These are phyloP conservation scores for Nothoprocta pentlandii DNA, from an alignment of 2,113 vertebrate species.

Conservation along the genomic window DNA sequence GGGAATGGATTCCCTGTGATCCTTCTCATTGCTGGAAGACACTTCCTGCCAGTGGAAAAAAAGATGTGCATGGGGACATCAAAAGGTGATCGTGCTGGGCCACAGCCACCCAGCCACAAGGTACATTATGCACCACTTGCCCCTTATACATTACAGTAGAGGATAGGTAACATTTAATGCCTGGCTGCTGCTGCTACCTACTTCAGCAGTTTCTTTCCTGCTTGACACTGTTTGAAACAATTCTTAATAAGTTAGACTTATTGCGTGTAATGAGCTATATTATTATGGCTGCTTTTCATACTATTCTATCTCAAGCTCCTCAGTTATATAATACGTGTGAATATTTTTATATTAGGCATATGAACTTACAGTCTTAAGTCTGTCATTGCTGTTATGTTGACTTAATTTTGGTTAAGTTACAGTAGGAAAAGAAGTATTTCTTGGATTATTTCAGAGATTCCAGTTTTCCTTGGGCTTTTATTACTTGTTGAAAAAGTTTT, in stretches of 20 bases:
- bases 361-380: not conserved
- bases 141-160: not conserved
- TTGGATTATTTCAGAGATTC: not conserved
- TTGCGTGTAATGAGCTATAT: not conserved
- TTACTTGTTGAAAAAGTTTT: not conserved
- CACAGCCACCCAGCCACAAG: not conserved
- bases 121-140: not conserved
- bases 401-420: not conserved
- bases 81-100: not conserved
- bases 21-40: not conserved
- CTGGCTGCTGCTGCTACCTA: not conserved
- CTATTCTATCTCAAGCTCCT: not conserved
- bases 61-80: not conserved
- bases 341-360: not conserved
- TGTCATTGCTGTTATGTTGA: not conserved
- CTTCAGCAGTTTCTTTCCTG: constrained; percentile 20
- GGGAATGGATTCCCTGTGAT: not conserved
- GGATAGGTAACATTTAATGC: not conserved
- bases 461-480: not conserved
- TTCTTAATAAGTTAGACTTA: not conserved
- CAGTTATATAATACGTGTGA: not conserved
- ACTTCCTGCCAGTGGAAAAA: not conserved
- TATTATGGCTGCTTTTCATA: not conserved
- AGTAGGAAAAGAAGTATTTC: not conserved
- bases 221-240: constrained; percentile 26